Percentiles rank a stretch among this genome's conserved stretches.
phyloP scores from a whole-genome alignment of 2,113 vertebrate genomes.

The Odontesthes bonariensis region DNA sequence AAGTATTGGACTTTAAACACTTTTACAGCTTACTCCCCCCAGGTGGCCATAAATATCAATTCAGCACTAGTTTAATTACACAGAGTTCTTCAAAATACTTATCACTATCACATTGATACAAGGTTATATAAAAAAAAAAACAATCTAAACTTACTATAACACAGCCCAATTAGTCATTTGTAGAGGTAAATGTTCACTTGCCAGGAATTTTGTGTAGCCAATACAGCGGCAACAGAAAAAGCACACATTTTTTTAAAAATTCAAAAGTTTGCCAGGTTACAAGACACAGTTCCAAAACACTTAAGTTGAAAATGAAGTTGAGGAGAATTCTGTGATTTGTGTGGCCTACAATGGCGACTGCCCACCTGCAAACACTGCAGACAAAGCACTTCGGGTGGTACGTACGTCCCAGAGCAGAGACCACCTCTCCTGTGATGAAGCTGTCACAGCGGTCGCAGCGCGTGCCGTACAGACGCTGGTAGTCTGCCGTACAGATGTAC shows the following conservation, averaged over 20 bases:
- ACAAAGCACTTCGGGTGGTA: conserved; percentile 99
- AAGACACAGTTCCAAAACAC: neutral
- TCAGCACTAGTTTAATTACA: neutral
- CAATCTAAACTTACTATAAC: neutral
- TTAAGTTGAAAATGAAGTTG: too few species aligned
- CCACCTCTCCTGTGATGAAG: conserved; percentile 98
- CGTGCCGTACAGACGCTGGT: conserved; percentile 97
- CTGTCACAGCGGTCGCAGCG: conserved; percentile 95
- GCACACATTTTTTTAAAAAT: too few species aligned
- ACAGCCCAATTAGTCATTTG: neutral
- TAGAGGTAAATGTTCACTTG: neutral
- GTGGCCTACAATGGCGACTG: neutral
- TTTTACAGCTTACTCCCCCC: neutral
- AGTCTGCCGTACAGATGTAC: conserved; percentile 98
- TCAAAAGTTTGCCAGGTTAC: neutral
- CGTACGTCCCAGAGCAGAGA: conserved; percentile 95
- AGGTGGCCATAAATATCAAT: neutral
- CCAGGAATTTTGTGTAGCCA: neutral
- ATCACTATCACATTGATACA: neutral
- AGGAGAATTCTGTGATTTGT: neutral
- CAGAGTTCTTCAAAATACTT: neutral
- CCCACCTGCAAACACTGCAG: conserved; percentile 96
- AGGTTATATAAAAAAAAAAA: neutral
- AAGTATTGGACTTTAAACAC: too few species aligned
- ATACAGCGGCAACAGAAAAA: neutral